Evolutionary conservation across 2,113 vertebrate genomes (phyloP).

Genomic region (Misgurnus anguillicaudatus): DNA sequence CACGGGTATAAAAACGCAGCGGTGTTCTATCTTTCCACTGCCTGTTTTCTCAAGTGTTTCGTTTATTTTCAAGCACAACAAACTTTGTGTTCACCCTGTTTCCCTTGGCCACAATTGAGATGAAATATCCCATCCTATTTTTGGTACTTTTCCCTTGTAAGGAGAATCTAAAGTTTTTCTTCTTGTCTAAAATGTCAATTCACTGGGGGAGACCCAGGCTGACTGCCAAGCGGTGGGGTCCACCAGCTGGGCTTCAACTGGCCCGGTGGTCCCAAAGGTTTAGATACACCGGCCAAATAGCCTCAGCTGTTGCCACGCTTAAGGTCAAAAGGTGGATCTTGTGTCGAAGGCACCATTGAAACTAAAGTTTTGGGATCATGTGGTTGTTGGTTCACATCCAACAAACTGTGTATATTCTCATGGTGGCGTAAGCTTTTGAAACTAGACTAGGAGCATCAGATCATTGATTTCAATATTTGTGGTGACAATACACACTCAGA

Average conservation of each 20-base stretch:
- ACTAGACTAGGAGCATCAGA: too few species aligned
- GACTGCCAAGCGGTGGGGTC: constrained; percentile 26
- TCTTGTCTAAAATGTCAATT: constrained; percentile 33
- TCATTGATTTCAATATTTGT: too few species aligned
- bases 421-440: neutral
- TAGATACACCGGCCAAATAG: neutral
- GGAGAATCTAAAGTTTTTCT: constrained; percentile 53
- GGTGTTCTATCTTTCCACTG: constrained; percentile 60
- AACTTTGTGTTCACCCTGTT: constrained; percentile 72
- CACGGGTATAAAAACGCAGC: constrained; percentile 62
- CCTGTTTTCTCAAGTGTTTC: constrained; percentile 73
- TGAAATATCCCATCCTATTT: constrained; percentile 57
- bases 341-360: constrained; percentile 33
- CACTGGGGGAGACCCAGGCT: constrained; percentile 4
- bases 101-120: constrained; percentile 70
- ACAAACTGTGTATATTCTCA: neutral
- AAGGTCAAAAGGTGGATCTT: constrained; percentile 5
- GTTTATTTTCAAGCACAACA: constrained; percentile 78
- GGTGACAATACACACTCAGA: too few species aligned
- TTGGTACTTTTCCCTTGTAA: constrained; percentile 65
- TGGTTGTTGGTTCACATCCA: constrained; percentile 4
- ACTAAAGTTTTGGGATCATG: neutral
- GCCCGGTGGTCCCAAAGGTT: constrained; percentile 29
- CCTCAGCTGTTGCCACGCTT: constrained; percentile 31
- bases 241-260: constrained; percentile 22